Evolutionary conservation across 2,113 vertebrate genomes (phyloP).

Genomic region (Sceloporus tristichus): DNA sequence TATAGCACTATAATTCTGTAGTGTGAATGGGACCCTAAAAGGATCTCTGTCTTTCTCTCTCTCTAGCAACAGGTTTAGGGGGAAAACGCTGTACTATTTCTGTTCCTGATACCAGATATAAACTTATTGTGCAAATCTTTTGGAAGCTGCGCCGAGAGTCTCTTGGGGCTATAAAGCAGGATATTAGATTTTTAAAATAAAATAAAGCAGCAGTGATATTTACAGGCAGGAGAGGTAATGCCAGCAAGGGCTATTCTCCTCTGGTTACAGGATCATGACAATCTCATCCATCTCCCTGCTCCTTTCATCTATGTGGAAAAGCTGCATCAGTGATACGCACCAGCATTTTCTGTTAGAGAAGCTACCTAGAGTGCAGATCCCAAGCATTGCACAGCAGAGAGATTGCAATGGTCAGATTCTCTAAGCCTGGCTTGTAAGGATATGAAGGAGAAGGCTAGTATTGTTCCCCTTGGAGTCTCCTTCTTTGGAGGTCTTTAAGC

Average conservation of each 20-base stretch:
- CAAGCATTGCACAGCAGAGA: background rate
- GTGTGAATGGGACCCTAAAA: too few species aligned
- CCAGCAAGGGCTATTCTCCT: rapidly evolving
- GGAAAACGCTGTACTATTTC: background rate
- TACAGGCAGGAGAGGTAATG: background rate
- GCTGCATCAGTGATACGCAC: background rate
- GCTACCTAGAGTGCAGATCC: background rate
- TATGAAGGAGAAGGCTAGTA: too few species aligned
- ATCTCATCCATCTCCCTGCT: conserved; percentile 13
- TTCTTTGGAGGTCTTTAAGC: too few species aligned
- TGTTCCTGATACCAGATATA: background rate
- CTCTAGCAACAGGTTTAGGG: too few species aligned
- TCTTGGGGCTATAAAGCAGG: background rate
- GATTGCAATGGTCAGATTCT: background rate
- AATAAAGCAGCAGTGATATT: background rate
- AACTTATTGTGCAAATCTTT: background rate
- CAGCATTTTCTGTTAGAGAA: background rate
- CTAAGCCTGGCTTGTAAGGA: background rate
- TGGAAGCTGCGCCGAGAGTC: too few species aligned
- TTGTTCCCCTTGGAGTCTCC: too few species aligned
- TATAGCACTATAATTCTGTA: too few species aligned
- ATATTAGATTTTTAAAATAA: conserved; percentile 16
- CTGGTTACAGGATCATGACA: background rate
- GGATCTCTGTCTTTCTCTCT: too few species aligned
- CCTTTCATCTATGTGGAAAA: background rate